phyloP scores from a whole-genome alignment of 1,140 invertebrate species.

The Drosophila sproati region DNA sequence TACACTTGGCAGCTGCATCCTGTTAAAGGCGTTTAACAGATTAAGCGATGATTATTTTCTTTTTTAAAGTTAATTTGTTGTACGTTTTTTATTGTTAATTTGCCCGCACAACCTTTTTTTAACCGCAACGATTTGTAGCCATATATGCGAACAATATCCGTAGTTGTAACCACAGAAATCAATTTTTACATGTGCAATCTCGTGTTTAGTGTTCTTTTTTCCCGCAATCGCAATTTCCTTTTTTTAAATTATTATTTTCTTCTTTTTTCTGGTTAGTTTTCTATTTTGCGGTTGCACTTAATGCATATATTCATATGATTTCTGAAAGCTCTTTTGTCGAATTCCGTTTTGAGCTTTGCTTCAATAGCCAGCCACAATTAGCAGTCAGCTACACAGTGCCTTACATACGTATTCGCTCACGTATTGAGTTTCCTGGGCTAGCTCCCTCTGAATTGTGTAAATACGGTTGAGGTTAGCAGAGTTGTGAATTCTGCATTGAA shows the following conservation, averaged over 20 bases:
- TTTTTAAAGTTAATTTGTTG: constrained; percentile 27
- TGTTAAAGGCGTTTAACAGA: constrained; percentile 35
- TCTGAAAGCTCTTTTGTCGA: constrained; percentile 22
- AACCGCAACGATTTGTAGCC: constrained; percentile 47
- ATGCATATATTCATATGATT: constrained; percentile 72
- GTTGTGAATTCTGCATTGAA: constrained; percentile 58
- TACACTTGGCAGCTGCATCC: constrained; percentile 45
- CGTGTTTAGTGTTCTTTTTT: constrained; percentile 39
- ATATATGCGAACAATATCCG: constrained; percentile 53
- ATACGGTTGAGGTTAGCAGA: constrained; percentile 60
- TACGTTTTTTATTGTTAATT: constrained; percentile 23
- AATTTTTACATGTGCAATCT: constrained; percentile 73
- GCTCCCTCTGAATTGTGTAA: constrained; percentile 39
- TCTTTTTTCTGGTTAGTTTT: constrained; percentile 37
- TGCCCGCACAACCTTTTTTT: constrained; percentile 11
- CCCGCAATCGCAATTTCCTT: constrained; percentile 64
- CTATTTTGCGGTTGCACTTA: constrained; percentile 75
- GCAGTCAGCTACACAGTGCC: constrained; percentile 55
- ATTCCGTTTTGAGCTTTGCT: constrained; percentile 38
- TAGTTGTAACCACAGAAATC: constrained; percentile 69
- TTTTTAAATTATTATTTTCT: constrained; percentile 42
- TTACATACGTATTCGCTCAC: constrained; percentile 52
- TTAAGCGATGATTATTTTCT: constrained; percentile 27
- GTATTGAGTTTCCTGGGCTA: constrained; percentile 22
- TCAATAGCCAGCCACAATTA: constrained; percentile 67